phyloP scores from a whole-genome alignment of 2,113 vertebrate genomes.

The Nothocercus nigrocapillus region DNA sequence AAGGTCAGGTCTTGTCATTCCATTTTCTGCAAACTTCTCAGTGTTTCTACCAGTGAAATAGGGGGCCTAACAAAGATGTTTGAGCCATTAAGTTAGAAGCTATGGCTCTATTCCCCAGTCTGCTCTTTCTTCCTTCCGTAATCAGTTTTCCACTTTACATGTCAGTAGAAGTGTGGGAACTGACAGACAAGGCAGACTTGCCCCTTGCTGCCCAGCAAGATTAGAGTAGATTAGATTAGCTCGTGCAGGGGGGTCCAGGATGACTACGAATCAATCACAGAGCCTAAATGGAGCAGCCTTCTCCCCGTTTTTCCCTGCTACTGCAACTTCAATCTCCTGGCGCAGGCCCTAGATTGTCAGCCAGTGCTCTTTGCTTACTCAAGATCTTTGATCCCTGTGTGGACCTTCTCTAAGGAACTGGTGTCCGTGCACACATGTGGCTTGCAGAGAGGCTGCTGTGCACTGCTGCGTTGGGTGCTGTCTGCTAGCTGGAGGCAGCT shows the following conservation, averaged over 20 bases:
- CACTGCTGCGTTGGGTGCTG: not conserved
- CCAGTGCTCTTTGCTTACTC: not conserved
- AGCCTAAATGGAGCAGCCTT: not conserved
- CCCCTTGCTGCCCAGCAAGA: not conserved
- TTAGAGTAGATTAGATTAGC: not conserved
- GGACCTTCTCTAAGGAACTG: not conserved
- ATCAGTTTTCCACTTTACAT: not conserved
- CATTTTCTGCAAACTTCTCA: not conserved
- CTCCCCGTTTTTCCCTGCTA: not conserved
- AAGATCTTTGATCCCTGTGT: not conserved
- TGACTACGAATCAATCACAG: not conserved
- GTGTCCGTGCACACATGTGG: not conserved
- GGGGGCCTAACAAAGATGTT: not conserved
- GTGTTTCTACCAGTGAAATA: not conserved
- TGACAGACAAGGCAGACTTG: not conserved
- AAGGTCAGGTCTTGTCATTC: not conserved
- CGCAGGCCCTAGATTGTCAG: not conserved
- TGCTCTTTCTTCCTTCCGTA: not conserved
- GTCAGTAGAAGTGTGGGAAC: accelerated
- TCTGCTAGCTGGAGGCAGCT: not conserved
- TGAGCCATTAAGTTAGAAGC: not conserved
- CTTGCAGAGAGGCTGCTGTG: not conserved
- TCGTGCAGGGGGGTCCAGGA: not conserved
- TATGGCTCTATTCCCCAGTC: not conserved
- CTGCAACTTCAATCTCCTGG: not conserved